Conservation (phyloP, 2,113 vertebrate genomes). For the Plectropomus leopardus region DNA sequence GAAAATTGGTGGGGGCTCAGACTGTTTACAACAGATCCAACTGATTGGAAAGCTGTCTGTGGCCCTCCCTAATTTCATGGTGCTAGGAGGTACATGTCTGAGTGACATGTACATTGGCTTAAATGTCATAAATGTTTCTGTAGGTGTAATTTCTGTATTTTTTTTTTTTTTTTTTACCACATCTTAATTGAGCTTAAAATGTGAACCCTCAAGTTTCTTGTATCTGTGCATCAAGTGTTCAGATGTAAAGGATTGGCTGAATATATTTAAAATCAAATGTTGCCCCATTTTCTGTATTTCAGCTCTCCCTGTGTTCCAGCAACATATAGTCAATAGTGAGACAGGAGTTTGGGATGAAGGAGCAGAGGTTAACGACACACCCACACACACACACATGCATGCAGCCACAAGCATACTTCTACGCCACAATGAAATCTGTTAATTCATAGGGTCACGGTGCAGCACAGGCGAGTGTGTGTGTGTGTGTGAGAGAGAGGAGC, state of each 20-base stretch:
- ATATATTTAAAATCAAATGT: neutral
- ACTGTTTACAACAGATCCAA: no score
- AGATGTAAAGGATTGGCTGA: neutral
- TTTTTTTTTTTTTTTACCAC: no score
- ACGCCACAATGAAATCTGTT: slow-evolving; percentile 12
- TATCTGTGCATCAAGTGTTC: no score
- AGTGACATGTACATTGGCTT: no score
- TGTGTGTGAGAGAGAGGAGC: neutral
- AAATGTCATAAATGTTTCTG: no score
- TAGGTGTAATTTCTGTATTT: no score
- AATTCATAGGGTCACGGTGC: slow-evolving; percentile 19
- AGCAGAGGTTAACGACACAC: slow-evolving; percentile 8
- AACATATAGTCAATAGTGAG: slow-evolving; percentile 31
- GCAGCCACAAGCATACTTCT: neutral
- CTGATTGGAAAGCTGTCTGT: no score
- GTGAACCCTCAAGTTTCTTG: no score
- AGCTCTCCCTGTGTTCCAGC: neutral
- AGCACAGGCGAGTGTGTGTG: neutral
- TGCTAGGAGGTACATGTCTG: no score
- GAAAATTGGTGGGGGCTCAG: no score
- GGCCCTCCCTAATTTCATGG: no score
- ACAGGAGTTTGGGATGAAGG: neutral
- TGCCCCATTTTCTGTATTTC: neutral
- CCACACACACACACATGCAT: neutral
- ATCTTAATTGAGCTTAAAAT: no score